Base-by-base conservation (phyloP, 2,888 invertebrate species). In the Xanthorhoe designata region DNA sequence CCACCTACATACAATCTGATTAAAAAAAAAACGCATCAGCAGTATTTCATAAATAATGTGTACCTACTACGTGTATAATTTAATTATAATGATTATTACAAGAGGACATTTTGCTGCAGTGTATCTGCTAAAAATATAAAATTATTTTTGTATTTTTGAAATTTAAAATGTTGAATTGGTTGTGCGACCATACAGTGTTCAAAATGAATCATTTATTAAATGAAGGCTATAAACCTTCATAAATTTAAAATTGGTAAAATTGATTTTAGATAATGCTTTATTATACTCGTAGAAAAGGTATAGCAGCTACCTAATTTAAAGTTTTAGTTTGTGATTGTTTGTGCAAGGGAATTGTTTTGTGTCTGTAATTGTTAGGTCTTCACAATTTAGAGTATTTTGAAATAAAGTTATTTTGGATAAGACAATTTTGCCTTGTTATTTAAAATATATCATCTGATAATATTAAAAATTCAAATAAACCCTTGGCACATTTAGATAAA, bases 391-490 rank as follows among this genome's bases (percentile, higher is more conserved):
- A 76, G 79, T 83, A 84, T 85, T 86, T 87, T 82, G 75, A 84
- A 84, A 88, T 91, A 92, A 91, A 92, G 83, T 83, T 91, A 92
- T 92, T 90, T 91, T 91, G 76, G 85, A 80, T 86, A 89, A 76
- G 68, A 69, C 49, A 53, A 59, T 55, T 59, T n/a, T 60, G 65
- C 72, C 68, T 70, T 56, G 69, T 66, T 64, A 49, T 59, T 55
- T 45, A n/a, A n/a, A n/a, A n/a, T n/a, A n/a, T n/a, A n/a, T n/a
- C n/a, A n/a, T n/a, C n/a, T n/a, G n/a, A n/a, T n/a, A n/a, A n/a
- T n/a, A n/a, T n/a, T n/a, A n/a, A n/a, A n/a, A n/a, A n/a, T n/a
- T n/a, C n/a, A n/a, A n/a, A n/a, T n/a, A n/a, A n/a, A n/a, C n/a
- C n/a, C n/a, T n/a, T n/a, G n/a, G n/a, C n/a, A n/a, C n/a, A n/a